These are phyloP conservation scores for Cyanocitta stelleri DNA, from an alignment of 2,113 vertebrate species.

Conservation along the genomic window DNA sequence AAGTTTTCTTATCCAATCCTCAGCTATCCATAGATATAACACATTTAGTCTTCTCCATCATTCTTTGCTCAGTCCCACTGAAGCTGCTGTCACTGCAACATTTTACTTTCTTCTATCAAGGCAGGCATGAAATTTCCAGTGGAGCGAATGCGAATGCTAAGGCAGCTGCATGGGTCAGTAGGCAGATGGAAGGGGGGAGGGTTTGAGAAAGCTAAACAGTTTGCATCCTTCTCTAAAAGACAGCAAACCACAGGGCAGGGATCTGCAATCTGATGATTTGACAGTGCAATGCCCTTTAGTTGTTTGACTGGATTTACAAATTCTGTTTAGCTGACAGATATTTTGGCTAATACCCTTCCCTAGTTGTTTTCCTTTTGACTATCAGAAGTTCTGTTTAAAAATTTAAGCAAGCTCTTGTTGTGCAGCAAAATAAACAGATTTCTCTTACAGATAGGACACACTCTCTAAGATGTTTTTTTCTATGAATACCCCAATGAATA, in stretches of 20 bases:
- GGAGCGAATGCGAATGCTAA: conserved; percentile 54
- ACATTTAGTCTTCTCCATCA: conserved; percentile 47
- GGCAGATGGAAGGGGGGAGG: conserved; percentile 68
- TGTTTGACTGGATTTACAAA: conserved; percentile 58
- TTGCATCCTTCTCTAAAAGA: conserved; percentile 61
- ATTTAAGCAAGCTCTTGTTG: conserved; percentile 4
- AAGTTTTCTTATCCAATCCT: conserved; percentile 65
- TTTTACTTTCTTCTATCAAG: conserved; percentile 68
- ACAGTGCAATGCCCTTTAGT: conserved; percentile 50
- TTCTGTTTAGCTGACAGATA: conserved; percentile 47
- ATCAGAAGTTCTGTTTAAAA: conserved; percentile 24
- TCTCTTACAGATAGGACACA: neutral
- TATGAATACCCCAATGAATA: neutral
- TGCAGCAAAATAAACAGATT: conserved; percentile 27
- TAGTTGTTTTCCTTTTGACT: conserved; percentile 6
- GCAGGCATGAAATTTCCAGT: conserved; percentile 70
- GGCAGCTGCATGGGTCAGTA: conserved; percentile 73
- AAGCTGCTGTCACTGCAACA: conserved; percentile 71
- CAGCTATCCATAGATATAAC: conserved; percentile 48
- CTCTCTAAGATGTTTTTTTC: neutral
- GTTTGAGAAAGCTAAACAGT: conserved; percentile 60
- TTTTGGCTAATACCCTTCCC: conserved; percentile 40
- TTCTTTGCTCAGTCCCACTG: conserved; percentile 59
- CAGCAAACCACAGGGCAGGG: conserved; percentile 60
- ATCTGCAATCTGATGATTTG: conserved; percentile 64